These are phyloP conservation scores for Lophochroa leadbeateri DNA, from an alignment of 2,113 vertebrate species.

Conservation along the genomic window DNA sequence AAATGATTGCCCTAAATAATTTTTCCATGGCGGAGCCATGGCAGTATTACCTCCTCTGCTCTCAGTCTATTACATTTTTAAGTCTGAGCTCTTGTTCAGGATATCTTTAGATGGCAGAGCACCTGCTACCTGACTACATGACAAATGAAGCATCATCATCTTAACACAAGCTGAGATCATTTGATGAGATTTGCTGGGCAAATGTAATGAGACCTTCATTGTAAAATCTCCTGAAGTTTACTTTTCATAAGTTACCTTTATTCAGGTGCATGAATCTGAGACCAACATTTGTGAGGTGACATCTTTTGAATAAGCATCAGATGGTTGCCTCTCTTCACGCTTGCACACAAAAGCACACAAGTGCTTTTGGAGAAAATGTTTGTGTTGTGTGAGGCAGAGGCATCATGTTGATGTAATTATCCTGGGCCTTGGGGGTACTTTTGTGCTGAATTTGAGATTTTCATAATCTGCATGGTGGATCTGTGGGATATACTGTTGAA, in stretches of 20 bases:
- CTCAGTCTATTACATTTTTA: neutral
- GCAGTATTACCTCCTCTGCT: neutral
- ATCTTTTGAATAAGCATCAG: neutral
- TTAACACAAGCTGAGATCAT: neutral
- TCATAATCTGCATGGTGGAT: neutral
- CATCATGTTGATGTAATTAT: neutral
- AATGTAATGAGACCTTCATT: neutral
- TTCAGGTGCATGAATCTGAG: neutral
- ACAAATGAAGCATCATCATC: neutral
- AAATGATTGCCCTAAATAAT: neutral
- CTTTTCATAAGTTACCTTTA: neutral
- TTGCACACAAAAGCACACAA: neutral
- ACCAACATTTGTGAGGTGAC: neutral
- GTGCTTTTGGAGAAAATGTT: neutral
- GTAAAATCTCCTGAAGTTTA: neutral
- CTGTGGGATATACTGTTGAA: neutral
- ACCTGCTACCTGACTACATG: constrained; percentile 1
- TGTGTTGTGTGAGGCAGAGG: neutral
- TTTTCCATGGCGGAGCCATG: neutral
- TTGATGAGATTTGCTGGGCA: neutral
- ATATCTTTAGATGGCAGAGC: neutral
- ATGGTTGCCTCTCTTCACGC: neutral
- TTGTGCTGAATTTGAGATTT: neutral
- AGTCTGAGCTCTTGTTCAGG: constrained; percentile 13
- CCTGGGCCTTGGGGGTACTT: neutral